Conservation (phyloP, 2,113 vertebrate genomes). For the Phaethon lepturus region DNA sequence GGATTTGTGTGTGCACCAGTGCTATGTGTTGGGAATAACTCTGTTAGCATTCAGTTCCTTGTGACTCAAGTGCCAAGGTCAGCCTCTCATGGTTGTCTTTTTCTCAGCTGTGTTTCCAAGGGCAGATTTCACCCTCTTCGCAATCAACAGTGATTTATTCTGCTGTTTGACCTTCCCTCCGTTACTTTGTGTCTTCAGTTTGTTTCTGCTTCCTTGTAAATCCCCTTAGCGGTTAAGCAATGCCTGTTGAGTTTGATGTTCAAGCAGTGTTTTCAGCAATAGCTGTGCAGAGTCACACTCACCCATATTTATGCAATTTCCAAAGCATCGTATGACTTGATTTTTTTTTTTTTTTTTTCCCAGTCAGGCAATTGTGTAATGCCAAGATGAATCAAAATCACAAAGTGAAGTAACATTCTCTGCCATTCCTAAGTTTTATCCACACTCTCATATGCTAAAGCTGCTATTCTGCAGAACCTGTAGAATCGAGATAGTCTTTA, state of each 20-base stretch:
- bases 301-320: neutral
- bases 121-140: neutral
- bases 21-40: neutral
- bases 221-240: neutral
- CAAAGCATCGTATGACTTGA: neutral
- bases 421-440: neutral
- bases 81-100: neutral
- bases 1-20: neutral
- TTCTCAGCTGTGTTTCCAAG: neutral
- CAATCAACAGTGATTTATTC: neutral
- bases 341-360: neutral
- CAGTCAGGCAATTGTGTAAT: neutral
- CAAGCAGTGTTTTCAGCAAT: neutral
- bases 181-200: neutral
- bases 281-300: neutral
- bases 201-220: neutral
- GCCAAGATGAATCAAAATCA: neutral
- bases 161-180: neutral
- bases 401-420: neutral
- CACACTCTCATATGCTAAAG: neutral
- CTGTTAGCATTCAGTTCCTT: neutral
- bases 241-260: neutral
- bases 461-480: neutral
- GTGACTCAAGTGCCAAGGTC: neutral
- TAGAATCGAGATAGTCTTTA: neutral